These are phyloP conservation scores for Spodoptera litura DNA, from an alignment of 1,140 invertebrate genomes.

Conservation along the genomic window DNA sequence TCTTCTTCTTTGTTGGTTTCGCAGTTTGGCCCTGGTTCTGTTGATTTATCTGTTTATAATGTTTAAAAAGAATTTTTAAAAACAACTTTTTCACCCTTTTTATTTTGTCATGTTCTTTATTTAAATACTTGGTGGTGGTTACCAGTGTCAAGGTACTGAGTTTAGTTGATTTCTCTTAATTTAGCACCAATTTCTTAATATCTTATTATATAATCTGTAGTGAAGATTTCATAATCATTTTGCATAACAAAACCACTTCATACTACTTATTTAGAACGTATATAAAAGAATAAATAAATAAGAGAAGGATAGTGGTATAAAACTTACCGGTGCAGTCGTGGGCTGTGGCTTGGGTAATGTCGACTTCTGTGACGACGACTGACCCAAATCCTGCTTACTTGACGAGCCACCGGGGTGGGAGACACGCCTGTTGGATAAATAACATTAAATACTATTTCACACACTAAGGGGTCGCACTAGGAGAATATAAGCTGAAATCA, in stretches of 20 bases:
- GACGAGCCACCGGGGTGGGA: constrained; percentile 61
- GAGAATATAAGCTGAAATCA: no score
- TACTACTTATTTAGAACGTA: no score
- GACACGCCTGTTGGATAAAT: constrained; percentile 55
- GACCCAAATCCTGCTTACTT: constrained; percentile 42
- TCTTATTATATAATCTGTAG: no score
- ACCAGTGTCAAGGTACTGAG: no score
- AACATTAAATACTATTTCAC: background rate
- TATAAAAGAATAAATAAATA: no score
- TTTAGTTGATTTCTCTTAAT: no score
- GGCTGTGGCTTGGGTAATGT: constrained; percentile 47
- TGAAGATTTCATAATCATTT: no score
- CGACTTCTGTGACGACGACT: constrained; percentile 52
- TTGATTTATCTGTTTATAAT: constrained; percentile 58
- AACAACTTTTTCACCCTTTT: background rate
- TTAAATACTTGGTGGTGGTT: no score
- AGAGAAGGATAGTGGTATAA: background rate
- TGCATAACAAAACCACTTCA: no score
- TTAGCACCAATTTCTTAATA: no score
- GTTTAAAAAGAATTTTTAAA: constrained; percentile 3
- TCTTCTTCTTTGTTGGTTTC: constrained; percentile 70
- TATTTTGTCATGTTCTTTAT: no score
- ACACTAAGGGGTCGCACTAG: no score
- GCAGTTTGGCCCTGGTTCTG: constrained; percentile 58
- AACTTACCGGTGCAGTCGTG: constrained; percentile 49